Conservation (phyloP, 2,113 vertebrate genomes). For the Syrrhaptes paradoxus region DNA sequence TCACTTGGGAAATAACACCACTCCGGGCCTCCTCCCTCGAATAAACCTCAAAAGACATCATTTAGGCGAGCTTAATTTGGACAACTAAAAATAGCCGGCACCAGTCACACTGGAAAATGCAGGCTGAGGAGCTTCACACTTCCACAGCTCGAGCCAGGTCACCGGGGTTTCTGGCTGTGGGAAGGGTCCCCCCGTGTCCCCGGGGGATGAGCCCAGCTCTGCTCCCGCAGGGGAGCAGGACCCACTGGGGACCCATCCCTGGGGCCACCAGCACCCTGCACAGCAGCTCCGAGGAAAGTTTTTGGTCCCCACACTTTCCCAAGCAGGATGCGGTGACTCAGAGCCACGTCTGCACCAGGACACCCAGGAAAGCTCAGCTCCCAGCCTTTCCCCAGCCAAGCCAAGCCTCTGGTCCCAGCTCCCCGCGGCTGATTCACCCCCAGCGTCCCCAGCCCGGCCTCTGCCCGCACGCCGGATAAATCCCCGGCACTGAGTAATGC, state of each 20-base stretch:
- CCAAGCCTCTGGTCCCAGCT: neutral
- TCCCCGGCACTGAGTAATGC: neutral
- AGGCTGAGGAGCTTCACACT: neutral
- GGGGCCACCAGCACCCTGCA: neutral
- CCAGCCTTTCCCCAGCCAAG: neutral
- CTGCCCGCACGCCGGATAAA: neutral
- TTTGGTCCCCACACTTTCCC: neutral
- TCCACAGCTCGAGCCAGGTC: neutral
- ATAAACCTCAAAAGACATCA: slow-evolving; percentile 58
- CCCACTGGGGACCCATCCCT: neutral
- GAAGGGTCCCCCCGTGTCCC: neutral
- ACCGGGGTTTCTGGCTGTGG: fast-evolving
- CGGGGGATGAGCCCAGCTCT: neutral
- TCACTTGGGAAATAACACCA: slow-evolving; percentile 44
- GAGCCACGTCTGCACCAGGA: slow-evolving; percentile 16
- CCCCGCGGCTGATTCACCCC: neutral
- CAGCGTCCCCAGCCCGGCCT: neutral
- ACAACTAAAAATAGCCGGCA: slow-evolving; percentile 60
- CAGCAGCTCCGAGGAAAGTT: neutral
- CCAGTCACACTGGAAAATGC: slow-evolving; percentile 28
- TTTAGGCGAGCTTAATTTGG: slow-evolving; percentile 36
- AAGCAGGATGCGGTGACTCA: slow-evolving; percentile 34
- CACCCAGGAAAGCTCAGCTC: slow-evolving; percentile 12
- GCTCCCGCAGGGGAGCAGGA: neutral
- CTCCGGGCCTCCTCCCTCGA: slow-evolving; percentile 52